Conservation (phyloP, 2,113 vertebrate species). For the Corvus hawaiiensis region DNA sequence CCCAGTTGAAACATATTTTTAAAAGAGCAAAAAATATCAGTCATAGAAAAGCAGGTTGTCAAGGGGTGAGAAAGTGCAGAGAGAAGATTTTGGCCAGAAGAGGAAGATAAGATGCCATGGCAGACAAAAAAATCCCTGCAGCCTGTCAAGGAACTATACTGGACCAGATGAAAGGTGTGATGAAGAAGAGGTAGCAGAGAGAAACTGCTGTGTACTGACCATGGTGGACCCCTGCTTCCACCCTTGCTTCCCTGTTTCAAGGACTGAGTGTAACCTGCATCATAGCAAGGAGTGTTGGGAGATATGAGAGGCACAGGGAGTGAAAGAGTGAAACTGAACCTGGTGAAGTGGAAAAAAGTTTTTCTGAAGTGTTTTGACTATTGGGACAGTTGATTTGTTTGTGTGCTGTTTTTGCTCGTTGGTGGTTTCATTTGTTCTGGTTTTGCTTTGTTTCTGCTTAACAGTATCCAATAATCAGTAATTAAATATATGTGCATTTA, state of each 20-base stretch:
- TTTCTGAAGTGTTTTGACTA: not conserved
- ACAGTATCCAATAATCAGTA: not conserved
- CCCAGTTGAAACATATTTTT: not conserved
- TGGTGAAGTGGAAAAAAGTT: not conserved
- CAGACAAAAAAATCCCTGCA: not conserved
- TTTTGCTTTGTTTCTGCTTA: not conserved
- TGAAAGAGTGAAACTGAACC: not conserved
- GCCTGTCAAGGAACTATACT: fast-evolving
- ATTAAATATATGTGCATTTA: not conserved
- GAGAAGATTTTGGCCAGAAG: not conserved
- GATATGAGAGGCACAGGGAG: not conserved
- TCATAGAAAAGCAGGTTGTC: not conserved
- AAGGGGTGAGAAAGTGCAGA: not conserved
- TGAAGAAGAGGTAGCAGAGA: not conserved
- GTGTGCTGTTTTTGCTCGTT: not conserved
- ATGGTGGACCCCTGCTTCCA: not conserved
- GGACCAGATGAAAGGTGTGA: not conserved
- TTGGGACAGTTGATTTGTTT: not conserved
- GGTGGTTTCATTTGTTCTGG: not conserved
- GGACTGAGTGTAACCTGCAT: not conserved
- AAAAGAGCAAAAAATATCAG: not conserved
- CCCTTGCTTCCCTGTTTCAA: not conserved
- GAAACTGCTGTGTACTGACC: not conserved
- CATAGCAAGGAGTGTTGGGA: not conserved
- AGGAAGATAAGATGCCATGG: not conserved